Evolutionary conservation across 2,797 vertebrate genomes (phyloP).

Genomic region (Notolepis coatsorum): DNA sequence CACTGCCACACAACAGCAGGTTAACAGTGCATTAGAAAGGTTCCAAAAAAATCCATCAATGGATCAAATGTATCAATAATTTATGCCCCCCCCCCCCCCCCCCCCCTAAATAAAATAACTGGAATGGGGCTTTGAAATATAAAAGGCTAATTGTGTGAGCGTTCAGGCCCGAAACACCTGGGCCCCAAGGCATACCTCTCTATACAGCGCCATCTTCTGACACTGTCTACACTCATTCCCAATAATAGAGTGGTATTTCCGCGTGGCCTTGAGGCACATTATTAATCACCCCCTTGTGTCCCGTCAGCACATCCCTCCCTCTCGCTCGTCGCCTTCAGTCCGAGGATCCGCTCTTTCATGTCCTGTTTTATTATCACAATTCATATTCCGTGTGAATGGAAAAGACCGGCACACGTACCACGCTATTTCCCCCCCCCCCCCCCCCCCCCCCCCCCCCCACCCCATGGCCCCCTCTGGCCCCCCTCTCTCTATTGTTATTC

Average conservation of each 20-base stretch:
- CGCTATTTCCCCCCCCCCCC: constrained; percentile 40
- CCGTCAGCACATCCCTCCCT: constrained; percentile 14
- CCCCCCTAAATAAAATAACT: too few species aligned
- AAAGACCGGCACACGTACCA: constrained; percentile 25
- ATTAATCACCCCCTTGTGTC: constrained; percentile 41
- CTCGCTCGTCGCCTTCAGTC: constrained; percentile 25
- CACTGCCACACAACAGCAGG: too few species aligned
- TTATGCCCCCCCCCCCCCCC: too few species aligned
- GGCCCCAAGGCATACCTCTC: constrained; percentile 14
- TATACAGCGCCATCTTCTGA: background rate
- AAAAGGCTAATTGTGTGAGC: constrained; percentile 11
- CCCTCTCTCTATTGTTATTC: constrained; percentile 47
- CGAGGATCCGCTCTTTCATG: constrained; percentile 51
- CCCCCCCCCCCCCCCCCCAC: constrained; percentile 29
- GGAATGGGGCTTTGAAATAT: too few species aligned
- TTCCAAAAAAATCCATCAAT: too few species aligned
- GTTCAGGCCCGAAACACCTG: constrained; percentile 23
- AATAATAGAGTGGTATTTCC: constrained; percentile 28
- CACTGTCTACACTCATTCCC: constrained; percentile 19
- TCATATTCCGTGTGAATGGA: background rate
- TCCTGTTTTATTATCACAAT: constrained; percentile 17
- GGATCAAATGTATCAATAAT: too few species aligned
- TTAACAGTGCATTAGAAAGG: too few species aligned
- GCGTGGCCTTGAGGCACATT: constrained; percentile 32
- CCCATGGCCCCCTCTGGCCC: constrained; percentile 43